These are phyloP conservation scores for Pandemis corylana DNA, from an alignment of 2,888 invertebrate genomes.

Conservation along the genomic window DNA sequence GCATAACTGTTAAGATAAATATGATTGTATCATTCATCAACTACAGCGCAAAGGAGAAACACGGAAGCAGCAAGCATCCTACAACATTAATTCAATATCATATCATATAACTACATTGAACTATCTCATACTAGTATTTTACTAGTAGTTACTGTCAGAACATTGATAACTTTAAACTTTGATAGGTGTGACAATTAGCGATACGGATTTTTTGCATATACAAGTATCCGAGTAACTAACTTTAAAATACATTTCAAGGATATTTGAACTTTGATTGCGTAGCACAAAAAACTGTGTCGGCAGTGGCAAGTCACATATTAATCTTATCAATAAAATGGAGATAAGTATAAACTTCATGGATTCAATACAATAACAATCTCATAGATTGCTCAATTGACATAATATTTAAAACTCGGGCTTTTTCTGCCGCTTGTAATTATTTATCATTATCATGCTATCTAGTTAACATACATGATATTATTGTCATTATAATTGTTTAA, in stretches of 20 bases:
- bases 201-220: too few species aligned
- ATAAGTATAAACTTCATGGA: constrained; percentile 12
- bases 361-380: constrained; percentile 4
- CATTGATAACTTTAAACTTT: not conserved
- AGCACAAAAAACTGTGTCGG: not conserved
- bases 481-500: constrained; percentile 60
- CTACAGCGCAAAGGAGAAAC: not conserved
- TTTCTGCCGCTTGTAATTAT: constrained; percentile 2
- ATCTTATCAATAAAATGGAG: constrained; percentile 21
- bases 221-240: not conserved
- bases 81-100: constrained; percentile 13
- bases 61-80: constrained; percentile 23
- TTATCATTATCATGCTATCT: constrained; percentile 31
- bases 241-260: not conserved
- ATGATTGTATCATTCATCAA: not conserved
- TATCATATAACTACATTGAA: not conserved
- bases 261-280: not conserved
- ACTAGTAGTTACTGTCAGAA: not conserved
- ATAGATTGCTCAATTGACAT: constrained; percentile 33
- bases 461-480: constrained; percentile 50
- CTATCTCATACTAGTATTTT: not conserved
- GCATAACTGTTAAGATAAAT: constrained; percentile 12
- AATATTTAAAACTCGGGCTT: constrained; percentile 9
- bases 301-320: constrained; percentile 12
- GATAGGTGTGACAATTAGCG: not conserved